phyloP scores from a whole-genome alignment of 2,113 vertebrate species.

The Hypanus sabinus region DNA sequence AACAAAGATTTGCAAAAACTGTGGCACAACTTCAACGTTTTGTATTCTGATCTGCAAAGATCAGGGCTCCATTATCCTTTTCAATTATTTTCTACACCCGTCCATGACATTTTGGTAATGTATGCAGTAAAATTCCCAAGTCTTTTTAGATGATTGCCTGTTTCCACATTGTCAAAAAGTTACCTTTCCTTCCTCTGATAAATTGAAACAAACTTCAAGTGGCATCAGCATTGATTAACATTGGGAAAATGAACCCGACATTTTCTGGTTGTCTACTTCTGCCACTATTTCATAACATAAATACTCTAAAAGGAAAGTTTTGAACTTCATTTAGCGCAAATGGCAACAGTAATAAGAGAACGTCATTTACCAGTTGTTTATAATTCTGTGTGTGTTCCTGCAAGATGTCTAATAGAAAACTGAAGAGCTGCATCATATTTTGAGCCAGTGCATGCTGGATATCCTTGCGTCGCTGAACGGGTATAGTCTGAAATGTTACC shows the following conservation, averaged over 20 bases:
- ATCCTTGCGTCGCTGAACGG: constrained; percentile 82
- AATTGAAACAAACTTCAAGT: neutral
- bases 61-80: no score
- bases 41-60: no score
- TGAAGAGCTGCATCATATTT: constrained; percentile 90
- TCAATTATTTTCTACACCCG: no score
- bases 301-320: neutral
- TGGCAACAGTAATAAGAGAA: neutral
- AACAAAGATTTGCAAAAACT: no score
- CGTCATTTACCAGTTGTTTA: constrained; percentile 42
- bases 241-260: neutral
- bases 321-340: neutral
- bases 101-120: no score
- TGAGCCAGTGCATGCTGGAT: constrained; percentile 93
- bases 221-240: neutral
- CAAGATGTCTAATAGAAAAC: constrained; percentile 77
- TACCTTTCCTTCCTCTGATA: neutral
- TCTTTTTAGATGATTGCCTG: no score
- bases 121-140: no score
- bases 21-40: no score
- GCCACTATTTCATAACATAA: neutral
- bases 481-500: constrained; percentile 90
- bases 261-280: neutral
- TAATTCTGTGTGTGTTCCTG: constrained; percentile 79
- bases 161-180: neutral